Evolutionary conservation across 2,113 vertebrate species (phyloP).

Genomic region (Cricetomys ansorgei): DNA sequence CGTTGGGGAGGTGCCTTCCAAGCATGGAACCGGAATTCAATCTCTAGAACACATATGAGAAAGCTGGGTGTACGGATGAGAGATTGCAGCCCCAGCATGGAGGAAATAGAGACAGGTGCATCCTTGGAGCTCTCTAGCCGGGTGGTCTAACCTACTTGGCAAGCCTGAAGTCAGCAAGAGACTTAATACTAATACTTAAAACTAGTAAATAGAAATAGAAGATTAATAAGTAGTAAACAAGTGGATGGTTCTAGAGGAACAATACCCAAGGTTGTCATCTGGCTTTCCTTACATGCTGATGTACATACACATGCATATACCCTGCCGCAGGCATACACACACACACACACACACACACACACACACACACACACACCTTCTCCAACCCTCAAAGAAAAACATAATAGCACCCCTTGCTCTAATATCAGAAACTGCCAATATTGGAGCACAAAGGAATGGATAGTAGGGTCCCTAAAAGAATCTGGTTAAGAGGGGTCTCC

Average conservation of each 20-base stretch:
- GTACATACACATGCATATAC: background rate
- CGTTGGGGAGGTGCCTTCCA: background rate
- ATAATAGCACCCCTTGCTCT: background rate
- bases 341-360: background rate
- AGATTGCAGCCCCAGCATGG: no score
- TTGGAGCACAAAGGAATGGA: rapidly evolving
- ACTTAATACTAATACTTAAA: no score
- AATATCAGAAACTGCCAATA: constrained; percentile 25
- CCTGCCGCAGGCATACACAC: background rate
- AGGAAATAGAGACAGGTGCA: background rate
- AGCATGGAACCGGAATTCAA: background rate
- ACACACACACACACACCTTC: background rate
- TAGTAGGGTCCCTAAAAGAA: background rate
- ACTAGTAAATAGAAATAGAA: no score
- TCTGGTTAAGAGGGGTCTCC: constrained; percentile 36
- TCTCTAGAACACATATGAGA: background rate
- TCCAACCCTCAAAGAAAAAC: constrained; percentile 34
- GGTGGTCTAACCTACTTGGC: background rate
- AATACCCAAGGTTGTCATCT: background rate
- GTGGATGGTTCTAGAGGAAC: background rate
- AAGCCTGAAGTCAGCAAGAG: background rate
- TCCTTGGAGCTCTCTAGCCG: background rate
- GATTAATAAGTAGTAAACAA: no score
- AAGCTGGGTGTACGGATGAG: no score
- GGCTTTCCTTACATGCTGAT: no score